Evolutionary conservation across 2,888 invertebrate species (phyloP), one percentile per base, ranked within the genome.

Genomic region (Gymnocheta viridis): DNA sequence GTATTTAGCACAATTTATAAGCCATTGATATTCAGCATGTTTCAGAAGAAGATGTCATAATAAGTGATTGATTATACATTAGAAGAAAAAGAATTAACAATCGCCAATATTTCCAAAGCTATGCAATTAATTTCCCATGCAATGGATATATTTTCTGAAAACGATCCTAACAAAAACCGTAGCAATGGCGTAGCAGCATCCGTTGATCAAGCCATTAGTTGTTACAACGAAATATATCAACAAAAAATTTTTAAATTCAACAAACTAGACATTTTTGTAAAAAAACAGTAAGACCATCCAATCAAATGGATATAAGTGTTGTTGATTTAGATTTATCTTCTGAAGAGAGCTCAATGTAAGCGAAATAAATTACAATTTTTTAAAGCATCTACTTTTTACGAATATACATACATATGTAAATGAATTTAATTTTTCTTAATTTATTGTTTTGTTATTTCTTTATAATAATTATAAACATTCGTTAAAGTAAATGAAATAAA

Each of bases 41-140:
- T 67, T 49, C n/a, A 49, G 24, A 69, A 49, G 24, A 69, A 38
- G 19, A 47, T 12, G 41, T 64, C 7, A 64, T 44, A 41, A 41
- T n/a, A n/a, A n/a, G n/a, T n/a, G n/a, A n/a, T 22, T 44, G 44
- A 44, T 44, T 10, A 44, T 17, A 64, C 41, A 41, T 64, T 64
- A 64, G 44, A 64, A 44, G 44, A 64, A 64, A 64, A 49, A 64
- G 47, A 64, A 64, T 64, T 49, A 49, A 66, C 49, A 66, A 41
- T 66, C 47, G 66, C 47, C 66, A 67, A 67, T 67, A 51, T 67
- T 67, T 51, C 51, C 51, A 67, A 67, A 67, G 67, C 51, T 66
- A 66, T 66, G 47, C 29, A 66, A 60, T 38, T 60, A 60, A 60
- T 38, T 56, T 56, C 9, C 58, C 35, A 58, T 54, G 69, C 69